These are phyloP conservation scores for Phycodurus eques DNA, from an alignment of 2,113 vertebrate genomes.

Conservation along the genomic window DNA sequence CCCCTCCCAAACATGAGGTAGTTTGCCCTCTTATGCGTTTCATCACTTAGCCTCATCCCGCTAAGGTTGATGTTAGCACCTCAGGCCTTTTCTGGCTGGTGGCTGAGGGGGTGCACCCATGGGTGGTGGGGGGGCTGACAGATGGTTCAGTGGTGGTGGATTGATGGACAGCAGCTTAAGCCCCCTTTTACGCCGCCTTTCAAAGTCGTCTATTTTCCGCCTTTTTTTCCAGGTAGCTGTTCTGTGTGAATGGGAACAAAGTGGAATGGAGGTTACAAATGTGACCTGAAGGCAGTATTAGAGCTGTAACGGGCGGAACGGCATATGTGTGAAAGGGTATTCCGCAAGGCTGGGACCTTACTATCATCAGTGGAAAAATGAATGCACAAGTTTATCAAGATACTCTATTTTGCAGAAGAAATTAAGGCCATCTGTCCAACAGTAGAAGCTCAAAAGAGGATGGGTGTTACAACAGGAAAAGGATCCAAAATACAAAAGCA, in stretches of 20 bases:
- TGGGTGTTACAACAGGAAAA: too few species aligned
- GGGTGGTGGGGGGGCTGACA: slow-evolving; percentile 50
- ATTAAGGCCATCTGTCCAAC: too few species aligned
- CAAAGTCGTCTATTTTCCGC: slow-evolving; percentile 26
- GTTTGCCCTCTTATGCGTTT: slow-evolving; percentile 23
- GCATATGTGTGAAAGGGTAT: too few species aligned
- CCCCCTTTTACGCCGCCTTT: neutral
- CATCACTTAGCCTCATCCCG: slow-evolving; percentile 57
- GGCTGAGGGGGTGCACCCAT: slow-evolving; percentile 49
- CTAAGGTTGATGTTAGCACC: slow-evolving; percentile 69
- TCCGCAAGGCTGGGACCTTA: neutral
- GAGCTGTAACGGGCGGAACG: too few species aligned
- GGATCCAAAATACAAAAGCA: too few species aligned
- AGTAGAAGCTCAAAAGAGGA: too few species aligned
- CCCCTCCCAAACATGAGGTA: neutral
- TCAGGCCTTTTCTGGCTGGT: slow-evolving; percentile 52
- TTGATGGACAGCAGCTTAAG: slow-evolving; percentile 16
- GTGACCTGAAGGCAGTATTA: neutral
- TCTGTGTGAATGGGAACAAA: neutral
- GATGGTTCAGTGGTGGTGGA: slow-evolving; percentile 63
- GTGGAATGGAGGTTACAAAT: neutral
- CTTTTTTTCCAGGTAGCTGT: slow-evolving; percentile 2
- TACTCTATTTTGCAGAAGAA: too few species aligned
- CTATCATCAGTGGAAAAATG: too few species aligned
- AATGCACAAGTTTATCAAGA: too few species aligned